Evolutionary conservation across 2,888 invertebrate species (phyloP), one percentile per base, ranked within the genome.

Genomic region (Lathronympha strigana): DNA sequence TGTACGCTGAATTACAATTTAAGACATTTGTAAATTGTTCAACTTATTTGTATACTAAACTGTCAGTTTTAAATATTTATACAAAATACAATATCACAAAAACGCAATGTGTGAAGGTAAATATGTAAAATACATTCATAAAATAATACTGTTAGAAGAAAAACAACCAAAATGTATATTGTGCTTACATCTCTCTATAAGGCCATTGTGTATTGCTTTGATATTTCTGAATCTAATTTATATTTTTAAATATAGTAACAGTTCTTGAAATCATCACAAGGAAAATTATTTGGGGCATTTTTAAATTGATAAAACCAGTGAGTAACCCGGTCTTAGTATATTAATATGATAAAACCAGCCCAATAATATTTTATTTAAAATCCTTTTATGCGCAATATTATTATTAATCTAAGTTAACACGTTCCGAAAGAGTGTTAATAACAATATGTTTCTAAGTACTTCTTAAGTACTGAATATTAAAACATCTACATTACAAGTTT

Each of bases 201-300:
- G 88, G 88, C 88, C 86, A 74, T 86, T 76, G 66, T 45, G 73
- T 87, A 88, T 88, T 88, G 88, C 87, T 89, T 84, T 72, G 69
- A 47, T 11, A 51, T 38, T 47, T 54, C 15, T 61, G 61, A 33
- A 61, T 47, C 36, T 21, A 28, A 17, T 53, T 19, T 13, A 64
- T 51, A 17, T 60, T 17, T 21, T 8, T 25, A 28, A 19, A 23
- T 31, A 40, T 15, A 49, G 15, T 43, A 53, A n/a, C n/a, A n/a
- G n/a, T 36, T 33, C 19, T 55, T 45, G 31, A 31, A 50, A 53
- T 15, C 36, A 50, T 47, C 21, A 23, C 31, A 43, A 43, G 23
- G n/a, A 58, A 33, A 50, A 33, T 51, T 36, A 31, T 53, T 38
- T 36, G 45, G 45, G 51, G 4, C 49, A n/a, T 28, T 36, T n/a